Base-by-base conservation (phyloP, 2,888 invertebrate genomes). In the Hartigia nigra region DNA sequence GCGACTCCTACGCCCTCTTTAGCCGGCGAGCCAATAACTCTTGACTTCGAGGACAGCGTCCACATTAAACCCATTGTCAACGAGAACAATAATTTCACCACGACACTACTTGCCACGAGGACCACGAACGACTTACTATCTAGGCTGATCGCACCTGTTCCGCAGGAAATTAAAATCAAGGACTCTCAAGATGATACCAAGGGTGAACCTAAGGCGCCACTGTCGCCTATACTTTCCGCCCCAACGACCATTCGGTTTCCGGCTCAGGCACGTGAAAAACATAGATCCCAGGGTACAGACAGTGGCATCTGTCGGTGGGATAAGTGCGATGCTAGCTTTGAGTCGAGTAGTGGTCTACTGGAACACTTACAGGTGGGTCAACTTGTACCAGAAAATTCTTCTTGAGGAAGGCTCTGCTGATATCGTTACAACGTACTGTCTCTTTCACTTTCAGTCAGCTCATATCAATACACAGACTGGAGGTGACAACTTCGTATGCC, bases 391-490 rank as follows among this genome's bases (percentile, higher is more conserved):
- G 1, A 4, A 75, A 31, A 23, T 9, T 55, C 2, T 23, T 23
- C 1, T 9, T 5, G 2, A 23, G 0, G 9, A 23, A 55, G 55
- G 23, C 2, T 23, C 55, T 2, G 23, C 9, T 2, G 9, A 9
- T 23, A 23, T 55, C 9, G 23, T 2, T 55, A 55, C 23, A 55
- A 55, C 2, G 23, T 55, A 9, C 23, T 55, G 55, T 2, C 23
- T 9, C 1, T 55, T 23, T 55, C 55, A 74, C 72, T 93, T 93
- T 14, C 92, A 96, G 96, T 93, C 94, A 82, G 95, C 95, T 87
- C 97, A 97, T 93, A 97, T 97, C 86, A 96, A 96, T 92, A 94
- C 96, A 77, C 98, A 98, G 93, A 95, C 95, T 31, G 95, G 95
- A 31, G 94, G 94, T 83, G 96, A 96, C 90, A 97, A 96, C 89